Evolutionary conservation across 2,797 vertebrate species (phyloP).

Genomic region (Rhyacichthys aspro): DNA sequence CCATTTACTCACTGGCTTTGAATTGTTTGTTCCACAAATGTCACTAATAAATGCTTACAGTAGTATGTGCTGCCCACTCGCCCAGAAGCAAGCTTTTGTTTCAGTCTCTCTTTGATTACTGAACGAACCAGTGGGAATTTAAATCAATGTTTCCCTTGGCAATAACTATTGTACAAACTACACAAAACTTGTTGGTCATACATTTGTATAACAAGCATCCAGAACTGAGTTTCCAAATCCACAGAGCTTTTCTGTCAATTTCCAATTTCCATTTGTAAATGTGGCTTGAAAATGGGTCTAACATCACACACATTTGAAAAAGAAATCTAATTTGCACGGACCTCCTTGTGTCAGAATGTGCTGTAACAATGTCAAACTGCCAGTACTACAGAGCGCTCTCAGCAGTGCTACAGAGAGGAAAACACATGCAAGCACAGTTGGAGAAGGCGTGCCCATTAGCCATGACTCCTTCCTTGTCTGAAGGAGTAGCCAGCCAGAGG

Average conservation of each 20-base stretch:
- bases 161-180: conserved; percentile 25
- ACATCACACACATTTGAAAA: conserved; percentile 34
- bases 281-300: conserved; percentile 41
- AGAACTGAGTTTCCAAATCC: conserved; percentile 11
- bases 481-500: conserved; percentile 48
- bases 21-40: conserved; percentile 28
- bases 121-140: conserved; percentile 19
- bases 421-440: conserved; percentile 60
- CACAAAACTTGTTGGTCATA: conserved; percentile 7
- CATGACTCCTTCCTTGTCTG: conserved; percentile 40
- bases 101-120: conserved; percentile 38
- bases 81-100: conserved; percentile 25
- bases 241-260: conserved; percentile 29
- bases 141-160: conserved; percentile 32
- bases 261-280: conserved; percentile 54
- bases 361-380: conserved; percentile 38
- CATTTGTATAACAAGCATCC: conserved; percentile 18
- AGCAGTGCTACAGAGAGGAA: conserved; percentile 35
- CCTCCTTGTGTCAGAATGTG: conserved; percentile 28
- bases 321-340: conserved; percentile 42
- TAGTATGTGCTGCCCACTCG: conserved; percentile 26
- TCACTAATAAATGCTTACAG: conserved; percentile 48
- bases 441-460: conserved; percentile 54
- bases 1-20: conserved; percentile 12
- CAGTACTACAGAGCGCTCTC: conserved; percentile 26